Conservation (phyloP, 2,888 invertebrate species). For the Conus canariensis region DNA sequence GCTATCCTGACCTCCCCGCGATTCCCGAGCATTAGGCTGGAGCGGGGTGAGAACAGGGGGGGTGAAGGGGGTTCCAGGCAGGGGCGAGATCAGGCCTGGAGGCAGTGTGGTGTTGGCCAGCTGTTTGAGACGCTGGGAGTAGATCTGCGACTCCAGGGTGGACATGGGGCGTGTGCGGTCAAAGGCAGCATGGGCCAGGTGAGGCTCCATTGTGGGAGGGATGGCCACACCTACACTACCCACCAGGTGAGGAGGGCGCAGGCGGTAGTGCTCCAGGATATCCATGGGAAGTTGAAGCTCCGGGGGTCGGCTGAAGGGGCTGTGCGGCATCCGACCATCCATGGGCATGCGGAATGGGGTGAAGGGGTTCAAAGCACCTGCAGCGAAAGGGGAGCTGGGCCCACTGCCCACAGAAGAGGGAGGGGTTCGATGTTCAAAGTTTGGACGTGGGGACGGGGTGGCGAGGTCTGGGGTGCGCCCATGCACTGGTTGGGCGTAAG, state of each 20-base stretch:
- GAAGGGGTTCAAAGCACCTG: constrained; percentile 54
- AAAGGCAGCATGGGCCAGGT: constrained; percentile 63
- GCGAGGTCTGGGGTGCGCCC: constrained; percentile 41
- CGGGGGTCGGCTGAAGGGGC: constrained; percentile 86
- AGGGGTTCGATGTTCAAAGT: constrained; percentile 49
- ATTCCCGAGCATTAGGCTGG: constrained; percentile 14
- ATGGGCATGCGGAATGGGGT: constrained; percentile 77
- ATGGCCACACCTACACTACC: constrained; percentile 28
- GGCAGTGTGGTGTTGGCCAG: constrained; percentile 84
- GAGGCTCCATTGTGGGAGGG: constrained; percentile 76
- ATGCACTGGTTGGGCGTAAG: constrained; percentile 23
- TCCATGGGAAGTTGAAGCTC: constrained; percentile 89
- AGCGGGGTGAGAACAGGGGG: constrained; percentile 27
- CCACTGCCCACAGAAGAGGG: constrained; percentile 80
- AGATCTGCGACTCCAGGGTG: constrained; percentile 83
- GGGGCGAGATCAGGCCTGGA: constrained; percentile 33
- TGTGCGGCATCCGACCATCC: constrained; percentile 58
- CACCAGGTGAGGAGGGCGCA: constrained; percentile 52
- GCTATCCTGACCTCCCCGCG: constrained; percentile 35
- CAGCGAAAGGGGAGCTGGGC: constrained; percentile 54
- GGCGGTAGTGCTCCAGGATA: constrained; percentile 79
- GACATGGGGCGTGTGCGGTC: constrained; percentile 50
- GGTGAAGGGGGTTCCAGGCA: constrained; percentile 29
- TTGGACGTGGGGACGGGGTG: constrained; percentile 45
- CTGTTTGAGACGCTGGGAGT: constrained; percentile 99